A percentile compares a stretch with the other conserved stretches of the same genome.
phyloP scores from a whole-genome alignment of 2,888 invertebrate species.

The Spialia ferax region DNA sequence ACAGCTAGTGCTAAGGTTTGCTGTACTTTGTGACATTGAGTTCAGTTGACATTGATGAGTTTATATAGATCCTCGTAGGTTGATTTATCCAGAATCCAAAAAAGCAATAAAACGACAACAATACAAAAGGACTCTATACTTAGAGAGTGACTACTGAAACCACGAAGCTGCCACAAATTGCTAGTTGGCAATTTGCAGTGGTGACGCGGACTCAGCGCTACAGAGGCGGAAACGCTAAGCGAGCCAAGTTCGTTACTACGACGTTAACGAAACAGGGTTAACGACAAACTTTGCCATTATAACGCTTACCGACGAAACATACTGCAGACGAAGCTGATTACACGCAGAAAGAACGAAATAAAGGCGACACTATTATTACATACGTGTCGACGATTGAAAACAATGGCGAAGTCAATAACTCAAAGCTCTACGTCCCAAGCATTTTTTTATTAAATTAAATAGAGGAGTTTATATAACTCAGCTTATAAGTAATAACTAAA shows the following conservation, averaged over 20 bases:
- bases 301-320: slow-evolving; percentile 18
- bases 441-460: no score
- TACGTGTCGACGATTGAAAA: background rate
- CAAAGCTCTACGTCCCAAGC: no score
- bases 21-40: no score
- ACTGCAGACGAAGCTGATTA: slow-evolving; percentile 17
- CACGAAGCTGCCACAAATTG: slow-evolving; percentile 13
- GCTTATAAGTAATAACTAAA: no score
- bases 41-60: no score
- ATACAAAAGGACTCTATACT: background rate
- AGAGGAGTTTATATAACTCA: no score
- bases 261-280: slow-evolving; percentile 37
- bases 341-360: slow-evolving; percentile 2
- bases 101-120: background rate
- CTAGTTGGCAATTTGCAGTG: slow-evolving; percentile 17
- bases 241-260: slow-evolving; percentile 32
- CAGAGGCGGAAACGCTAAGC: slow-evolving; percentile 24
- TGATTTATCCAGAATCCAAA: no score
- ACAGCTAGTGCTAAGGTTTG: no score
- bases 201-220: slow-evolving; percentile 28
- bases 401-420: no score
- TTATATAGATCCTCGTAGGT: no score
- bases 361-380: slow-evolving; percentile 5
- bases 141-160: background rate
- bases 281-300: slow-evolving; percentile 30